phyloP scores from a whole-genome alignment of 2,113 vertebrate genomes.

The Ceratotherium simum region DNA sequence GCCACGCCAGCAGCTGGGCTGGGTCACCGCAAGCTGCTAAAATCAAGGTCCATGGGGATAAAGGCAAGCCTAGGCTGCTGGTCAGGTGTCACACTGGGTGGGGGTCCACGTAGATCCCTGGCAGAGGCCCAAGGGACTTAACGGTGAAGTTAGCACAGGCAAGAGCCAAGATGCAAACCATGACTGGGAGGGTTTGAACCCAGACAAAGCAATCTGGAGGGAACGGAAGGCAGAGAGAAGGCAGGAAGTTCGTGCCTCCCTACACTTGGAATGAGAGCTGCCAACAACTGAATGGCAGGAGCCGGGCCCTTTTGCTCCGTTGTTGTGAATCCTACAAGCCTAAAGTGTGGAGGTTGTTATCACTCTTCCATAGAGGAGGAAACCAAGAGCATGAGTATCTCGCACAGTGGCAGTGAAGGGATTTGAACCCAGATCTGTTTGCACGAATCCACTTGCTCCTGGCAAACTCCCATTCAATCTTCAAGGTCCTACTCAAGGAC shows the following conservation, averaged over 20 bases:
- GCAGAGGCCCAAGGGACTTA: not conserved
- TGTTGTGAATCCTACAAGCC: not conserved
- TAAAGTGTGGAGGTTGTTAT: not conserved
- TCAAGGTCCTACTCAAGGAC: not conserved
- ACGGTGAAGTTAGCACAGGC: not conserved
- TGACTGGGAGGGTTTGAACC: not conserved
- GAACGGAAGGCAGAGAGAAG: not conserved
- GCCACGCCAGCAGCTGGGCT: too few species aligned
- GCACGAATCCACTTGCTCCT: not conserved
- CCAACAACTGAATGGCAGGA: not conserved
- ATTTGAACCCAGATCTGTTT: not conserved
- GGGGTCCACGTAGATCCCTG: not conserved
- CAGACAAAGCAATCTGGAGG: not conserved
- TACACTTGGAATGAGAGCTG: not conserved
- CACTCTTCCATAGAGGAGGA: not conserved
- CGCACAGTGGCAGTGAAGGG: not conserved
- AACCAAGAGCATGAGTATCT: not conserved
- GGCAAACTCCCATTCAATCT: not conserved
- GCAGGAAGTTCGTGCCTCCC: not conserved
- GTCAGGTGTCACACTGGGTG: too few species aligned
- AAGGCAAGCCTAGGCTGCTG: not conserved
- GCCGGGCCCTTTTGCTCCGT: rapidly evolving
- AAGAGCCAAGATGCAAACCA: not conserved
- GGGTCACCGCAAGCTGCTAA: not conserved
- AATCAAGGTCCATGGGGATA: not conserved